Conservation (phyloP, 2,113 vertebrate genomes). For the Nyctibius bracteatus region DNA sequence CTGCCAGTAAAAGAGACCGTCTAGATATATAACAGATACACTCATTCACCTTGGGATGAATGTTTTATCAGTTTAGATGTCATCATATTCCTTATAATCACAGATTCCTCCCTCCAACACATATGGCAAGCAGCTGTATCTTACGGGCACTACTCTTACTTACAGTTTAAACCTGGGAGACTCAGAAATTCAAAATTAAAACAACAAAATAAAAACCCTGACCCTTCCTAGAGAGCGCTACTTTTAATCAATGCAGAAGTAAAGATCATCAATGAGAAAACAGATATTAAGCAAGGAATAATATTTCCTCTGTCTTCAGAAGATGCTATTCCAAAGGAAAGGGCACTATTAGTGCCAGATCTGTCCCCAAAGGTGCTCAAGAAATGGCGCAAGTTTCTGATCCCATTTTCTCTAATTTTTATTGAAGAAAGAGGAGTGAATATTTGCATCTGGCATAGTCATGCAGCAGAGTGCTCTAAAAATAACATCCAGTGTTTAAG, state of each 20-base stretch:
- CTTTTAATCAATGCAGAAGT: neutral
- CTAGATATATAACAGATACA: conserved; percentile 56
- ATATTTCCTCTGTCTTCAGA: neutral
- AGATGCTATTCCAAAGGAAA: neutral
- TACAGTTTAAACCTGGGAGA: neutral
- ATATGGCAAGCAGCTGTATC: conserved; percentile 46
- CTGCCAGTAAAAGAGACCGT: neutral
- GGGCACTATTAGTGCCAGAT: neutral
- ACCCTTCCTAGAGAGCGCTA: neutral
- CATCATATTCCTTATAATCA: conserved; percentile 40
- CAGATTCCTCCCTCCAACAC: neutral
- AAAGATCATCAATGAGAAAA: neutral
- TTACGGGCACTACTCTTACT: neutral
- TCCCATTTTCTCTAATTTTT: neutral
- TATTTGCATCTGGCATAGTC: neutral
- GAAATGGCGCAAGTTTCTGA: neutral
- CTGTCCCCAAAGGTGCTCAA: neutral
- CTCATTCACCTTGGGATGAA: conserved; percentile 48
- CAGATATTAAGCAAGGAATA: neutral
- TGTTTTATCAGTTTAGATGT: conserved; percentile 40
- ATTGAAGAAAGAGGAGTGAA: neutral
- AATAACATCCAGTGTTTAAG: neutral
- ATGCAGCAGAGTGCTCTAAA: neutral
- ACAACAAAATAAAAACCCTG: neutral
- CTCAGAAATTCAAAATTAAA: neutral